Evolutionary conservation across 2,888 invertebrate species (phyloP), one percentile per base, ranked within the genome.

Genomic region (Cabera pusaria): DNA sequence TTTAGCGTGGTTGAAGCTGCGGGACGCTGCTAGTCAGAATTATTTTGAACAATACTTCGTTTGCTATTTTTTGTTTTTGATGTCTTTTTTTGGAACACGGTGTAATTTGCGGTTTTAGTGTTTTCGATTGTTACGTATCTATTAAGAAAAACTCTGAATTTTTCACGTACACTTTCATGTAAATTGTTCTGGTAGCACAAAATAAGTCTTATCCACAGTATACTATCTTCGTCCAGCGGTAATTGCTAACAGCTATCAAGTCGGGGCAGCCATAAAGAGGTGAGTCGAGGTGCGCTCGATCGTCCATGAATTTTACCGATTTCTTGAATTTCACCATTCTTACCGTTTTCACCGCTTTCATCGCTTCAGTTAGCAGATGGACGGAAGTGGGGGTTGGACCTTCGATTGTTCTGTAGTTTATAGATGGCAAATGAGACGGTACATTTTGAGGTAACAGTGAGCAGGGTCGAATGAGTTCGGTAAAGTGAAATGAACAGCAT

Each of bases 221-320:
- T 45, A 25, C 52, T 58, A 27, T 43, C 25, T 6, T 2, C 33
- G 64, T 61, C 58, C 52, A 52, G 44, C 56, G 57, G 80, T 84
- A 81, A 85, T 85, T 84, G 84, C 71, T 65, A 70, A n/a, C n/a
- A n/a, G n/a, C 80, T 79, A 84, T 85, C 85, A 76, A 66, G 72
- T 65, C 69, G 61, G 63, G 67, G 72, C 67, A 66, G 68, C 75
- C 64, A 63, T 83, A 77, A 82, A 83, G 83, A 83, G 83, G 83
- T 83, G 78, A 74, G 67, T 64, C 66, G 79, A 78, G 77, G 64
- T 44, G 67, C 59, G 58, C 63, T 26, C 41, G 65, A 72, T 75
- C 66, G 72, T 71, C 62, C 70, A 71, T 60, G 66, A 67, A 64
- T 33, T 23, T 24, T 24, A 19, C 33, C 33, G 11, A 24, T 17